Evolutionary conservation across 2,888 invertebrate species (phyloP), one percentile per base, ranked within the genome.

Genomic region (Gerosis bhagava): DNA sequence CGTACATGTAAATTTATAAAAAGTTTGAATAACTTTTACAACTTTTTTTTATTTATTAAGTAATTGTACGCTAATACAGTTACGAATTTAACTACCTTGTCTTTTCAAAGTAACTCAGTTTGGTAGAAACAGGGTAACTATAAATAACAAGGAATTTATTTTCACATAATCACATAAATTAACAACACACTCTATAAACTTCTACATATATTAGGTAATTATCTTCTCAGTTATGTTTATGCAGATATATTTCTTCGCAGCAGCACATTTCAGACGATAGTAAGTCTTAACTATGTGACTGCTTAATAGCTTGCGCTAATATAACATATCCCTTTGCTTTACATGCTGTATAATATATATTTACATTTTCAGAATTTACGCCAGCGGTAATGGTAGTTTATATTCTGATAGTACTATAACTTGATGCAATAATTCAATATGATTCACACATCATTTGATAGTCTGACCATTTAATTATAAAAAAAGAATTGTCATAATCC

Each of bases 211-310:
- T 35, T 21, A 19, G 21, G 10, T 2, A 22, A 1, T 6, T 34
- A 3, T 19, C 4, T 16, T 25, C 13, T 10, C 19, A 29, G 16
- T 22, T 7, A 22, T 25, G 22, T 8, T 19, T 13, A 5, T 25
- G 39, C 7, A 11, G 28, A 5, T 28, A 7, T 36, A 10, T 11
- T 29, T 19, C n/a, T 42, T 32, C n/a, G 24, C 36, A 25, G 37
- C 37, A 37, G 37, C 25, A 24, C 31, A 39, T 22, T 37, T 25
- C 45, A 24, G 24, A n/a, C 17, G 15, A 37, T 37, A 45, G 39
- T 45, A 45, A 45, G 45, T 45, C 24, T 25, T 45, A 22, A 28
- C 37, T 32, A 22, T 37, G 6, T 31, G 31, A 37, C 37, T 37
- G 45, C 45, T 31, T 45, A 3, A 31, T 5, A 25, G 22, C 19